Evolutionary conservation across 2,113 vertebrate species (phyloP).

Genomic region (Talpa occidentalis): DNA sequence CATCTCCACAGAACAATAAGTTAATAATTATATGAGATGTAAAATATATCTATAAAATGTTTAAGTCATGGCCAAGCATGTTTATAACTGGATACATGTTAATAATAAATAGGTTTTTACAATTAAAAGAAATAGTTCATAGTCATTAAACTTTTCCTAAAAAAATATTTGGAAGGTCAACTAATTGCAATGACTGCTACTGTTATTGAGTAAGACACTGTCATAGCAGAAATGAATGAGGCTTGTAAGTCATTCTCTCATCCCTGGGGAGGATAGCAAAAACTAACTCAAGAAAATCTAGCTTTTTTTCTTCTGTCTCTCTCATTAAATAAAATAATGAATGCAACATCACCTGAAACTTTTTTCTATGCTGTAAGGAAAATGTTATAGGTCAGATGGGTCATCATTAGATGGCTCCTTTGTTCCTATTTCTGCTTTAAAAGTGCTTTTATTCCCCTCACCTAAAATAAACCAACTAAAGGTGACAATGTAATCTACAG

Average conservation of each 20-base stretch:
- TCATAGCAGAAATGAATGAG: not conserved
- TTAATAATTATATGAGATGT: not conserved
- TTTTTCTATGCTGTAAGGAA: not conserved
- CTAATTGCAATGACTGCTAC: not conserved
- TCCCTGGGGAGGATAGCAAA: not conserved
- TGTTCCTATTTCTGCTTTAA: not conserved
- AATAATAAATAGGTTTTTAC: not conserved
- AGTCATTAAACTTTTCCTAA: not conserved
- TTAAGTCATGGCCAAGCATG: not conserved
- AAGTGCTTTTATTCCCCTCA: not conserved
- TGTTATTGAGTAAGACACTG: not conserved
- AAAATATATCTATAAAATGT: not conserved
- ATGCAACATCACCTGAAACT: not conserved
- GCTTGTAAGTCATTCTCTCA: not conserved
- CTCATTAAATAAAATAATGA: not conserved
- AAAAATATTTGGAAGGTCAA: not conserved
- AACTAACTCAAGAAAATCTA: not conserved
- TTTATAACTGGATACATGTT: not conserved
- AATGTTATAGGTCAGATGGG: not conserved
- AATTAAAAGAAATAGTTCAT: slow-evolving; percentile 20
- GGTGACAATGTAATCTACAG: not conserved
- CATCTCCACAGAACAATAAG: not conserved
- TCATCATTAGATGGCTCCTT: not conserved
- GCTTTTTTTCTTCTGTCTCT: not conserved
- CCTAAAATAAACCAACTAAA: not conserved